Base-by-base conservation (phyloP, 2,888 invertebrate species). In the Dinocampus coccinellae region DNA sequence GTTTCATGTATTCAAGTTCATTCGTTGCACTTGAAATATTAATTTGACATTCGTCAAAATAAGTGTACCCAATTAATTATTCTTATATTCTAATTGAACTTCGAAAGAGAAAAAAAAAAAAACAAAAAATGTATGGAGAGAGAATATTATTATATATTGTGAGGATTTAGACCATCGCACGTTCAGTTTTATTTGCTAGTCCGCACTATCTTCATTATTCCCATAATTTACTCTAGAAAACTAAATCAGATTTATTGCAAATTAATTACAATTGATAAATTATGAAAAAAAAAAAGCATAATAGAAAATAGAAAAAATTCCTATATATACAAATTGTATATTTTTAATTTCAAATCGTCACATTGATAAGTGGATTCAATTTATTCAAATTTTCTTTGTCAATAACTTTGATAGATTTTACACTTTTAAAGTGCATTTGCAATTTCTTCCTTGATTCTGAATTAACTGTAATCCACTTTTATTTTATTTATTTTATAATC, bases 1-100 rank as follows among this genome's bases (percentile, higher is more conserved):
- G 11, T 55, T 58, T 20, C 20, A 61, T 33, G 61, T 47, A 52
- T 73, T 70, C 61, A 47, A 61, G 62, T 66, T 22, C 53, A 68
- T 55, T 36, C 11, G 22, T 70, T 52, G 33, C 36, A 39, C 22
- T 53, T 22, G 39, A 13, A 60, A 20, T 36, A 26, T 63, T n/a
- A 24, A 61, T 29, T 65, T 20, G 24, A 9, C n/a, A 58, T 62
- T 53, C 47, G 11, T 42, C 73, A 67, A 71, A 75, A 71, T 69
- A 69, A 71, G 1, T 67, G 69, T 39, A 58, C 42, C 66, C 24
- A 34, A 10, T 52, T 58, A 22, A 36, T 22, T n/a, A 58, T n/a
- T 65, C 34, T n/a, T 16, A 66, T 24, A 47, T n/a, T n/a, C n/a
- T n/a, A n/a, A n/a, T n/a, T n/a, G n/a, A n/a, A n/a, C n/a, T n/a